Base-by-base conservation (phyloP, 1,140 invertebrate species). In the Lordiphosa stackelbergi region DNA sequence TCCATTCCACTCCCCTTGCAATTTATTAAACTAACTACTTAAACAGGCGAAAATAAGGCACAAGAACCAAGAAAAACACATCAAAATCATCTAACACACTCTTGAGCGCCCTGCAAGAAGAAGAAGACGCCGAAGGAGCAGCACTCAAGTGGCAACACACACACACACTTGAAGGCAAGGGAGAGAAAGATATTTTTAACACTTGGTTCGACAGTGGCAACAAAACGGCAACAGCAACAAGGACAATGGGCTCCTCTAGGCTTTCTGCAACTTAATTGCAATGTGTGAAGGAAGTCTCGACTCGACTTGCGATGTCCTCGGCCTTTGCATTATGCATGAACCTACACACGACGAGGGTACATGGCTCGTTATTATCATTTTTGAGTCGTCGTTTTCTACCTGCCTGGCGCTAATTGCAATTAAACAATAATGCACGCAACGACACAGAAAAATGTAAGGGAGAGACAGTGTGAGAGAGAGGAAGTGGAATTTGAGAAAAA, bases 1-100 rank as follows among this genome's bases (percentile, higher is more conserved):
- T 28, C 45, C 34, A 19, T 16, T 13, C n/a, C 46, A 11, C 24
- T 13, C 37, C 40, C 37, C 59, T 61, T 81, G 77, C 72, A 81
- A 75, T 75, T 83, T 81, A 81, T 83, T 83, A 81, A 81, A 72
- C 75, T 61, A 83, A 83, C 77, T 83, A 81, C 72, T 81, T 75
- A 69, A 66, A 71, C 71, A 83, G 75, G 68, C 55, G 56, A 83
- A 75, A 75, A 81, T 71, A 69, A 78, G 73, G 57, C 46, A 57
- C 45, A 49, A 68, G 54, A n/a, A 59, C 7, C n/a, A 35, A 47
- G 12, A 66, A 65, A 47, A 45, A 68, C 45, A 57, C 55, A 71
- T 75, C 64, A 68, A 79, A 79, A 75, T 72, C 81, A 83, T 79
- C 77, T 69, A 75, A 79, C 58, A 75, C 77, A 62, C 72, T 68